These are phyloP conservation scores for Balaenoptera acutorostrata DNA, from an alignment of 2,113 vertebrate species.

Conservation along the genomic window DNA sequence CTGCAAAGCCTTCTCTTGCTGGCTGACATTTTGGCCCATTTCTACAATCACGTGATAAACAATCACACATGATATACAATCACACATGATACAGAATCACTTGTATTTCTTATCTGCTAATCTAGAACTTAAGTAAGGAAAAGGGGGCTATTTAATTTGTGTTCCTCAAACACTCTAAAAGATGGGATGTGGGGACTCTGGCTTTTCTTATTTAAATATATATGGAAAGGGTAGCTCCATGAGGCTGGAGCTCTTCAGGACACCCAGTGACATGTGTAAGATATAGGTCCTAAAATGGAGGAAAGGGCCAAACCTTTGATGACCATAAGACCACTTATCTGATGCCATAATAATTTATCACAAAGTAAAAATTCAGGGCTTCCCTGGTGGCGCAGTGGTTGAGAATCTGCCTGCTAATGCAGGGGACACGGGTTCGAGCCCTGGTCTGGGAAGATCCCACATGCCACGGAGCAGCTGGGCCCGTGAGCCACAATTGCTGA, in stretches of 20 bases:
- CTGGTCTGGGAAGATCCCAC: too few relatives aligned
- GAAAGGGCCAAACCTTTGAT: not conserved
- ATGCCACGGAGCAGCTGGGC: too few relatives aligned
- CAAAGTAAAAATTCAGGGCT: too few relatives aligned
- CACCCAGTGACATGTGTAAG: not conserved
- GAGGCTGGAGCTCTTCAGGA: not conserved
- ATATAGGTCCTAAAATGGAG: not conserved
- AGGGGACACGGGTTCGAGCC: too few relatives aligned
- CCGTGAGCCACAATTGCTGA: too few relatives aligned
- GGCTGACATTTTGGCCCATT: not conserved
- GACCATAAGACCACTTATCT: not conserved
- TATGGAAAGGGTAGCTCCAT: not conserved
- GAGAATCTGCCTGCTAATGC: too few relatives aligned
- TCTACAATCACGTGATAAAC: not conserved
- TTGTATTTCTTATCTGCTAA: not conserved
- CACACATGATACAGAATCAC: not conserved
- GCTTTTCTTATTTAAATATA: not conserved
- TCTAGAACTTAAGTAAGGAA: not conserved
- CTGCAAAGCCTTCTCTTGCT: not conserved
- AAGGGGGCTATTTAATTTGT: not conserved
- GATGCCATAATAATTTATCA: not conserved
- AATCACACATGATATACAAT: not conserved
- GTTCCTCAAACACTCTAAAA: not conserved
- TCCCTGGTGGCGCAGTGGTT: too few relatives aligned
- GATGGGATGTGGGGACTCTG: not conserved